Percentiles rank a stretch among this genome's conserved stretches.
phyloP scores from a whole-genome alignment of 2,888 invertebrate genomes.

The Rhopalosiphum nymphaeae region DNA sequence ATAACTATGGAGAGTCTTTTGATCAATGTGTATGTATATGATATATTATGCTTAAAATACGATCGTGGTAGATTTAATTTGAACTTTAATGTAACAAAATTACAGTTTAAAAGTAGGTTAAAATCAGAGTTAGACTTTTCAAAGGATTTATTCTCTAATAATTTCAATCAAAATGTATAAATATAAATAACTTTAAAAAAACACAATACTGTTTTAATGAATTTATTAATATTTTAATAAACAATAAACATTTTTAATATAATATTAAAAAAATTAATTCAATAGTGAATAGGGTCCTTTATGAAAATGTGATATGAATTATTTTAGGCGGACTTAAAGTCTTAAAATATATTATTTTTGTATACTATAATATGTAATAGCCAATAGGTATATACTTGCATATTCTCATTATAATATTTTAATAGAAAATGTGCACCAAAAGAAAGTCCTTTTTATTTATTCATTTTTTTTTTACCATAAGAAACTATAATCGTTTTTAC shows the following conservation, averaged over 20 bases:
- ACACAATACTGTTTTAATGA: not conserved
- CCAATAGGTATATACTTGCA: no score
- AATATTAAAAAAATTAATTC: not conserved
- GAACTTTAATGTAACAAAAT: not conserved
- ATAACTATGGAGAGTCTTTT: not conserved
- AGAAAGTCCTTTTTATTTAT: no score
- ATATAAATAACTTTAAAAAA: not conserved
- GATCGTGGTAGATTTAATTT: not conserved
- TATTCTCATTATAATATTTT: not conserved
- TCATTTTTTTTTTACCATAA: not conserved
- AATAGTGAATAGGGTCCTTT: not conserved
- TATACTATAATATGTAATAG: not conserved
- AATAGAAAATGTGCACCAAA: not conserved
- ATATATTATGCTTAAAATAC: not conserved
- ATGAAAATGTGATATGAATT: not conserved
- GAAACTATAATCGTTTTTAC: not conserved
- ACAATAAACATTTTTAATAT: not conserved
- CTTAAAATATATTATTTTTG: not conserved
- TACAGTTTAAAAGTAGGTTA: conserved; percentile 11
- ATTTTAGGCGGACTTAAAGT: not conserved
- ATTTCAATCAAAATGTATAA: not conserved
- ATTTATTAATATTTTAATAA: not conserved
- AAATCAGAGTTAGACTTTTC: not conserved
- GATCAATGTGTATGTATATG: not conserved
- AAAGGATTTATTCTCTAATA: not conserved